Percentiles rank a stretch among this genome's conserved stretches.
These are phyloP conservation scores for Platycheirus albimanus DNA, from an alignment of 2,888 invertebrate genomes.

Conservation along the genomic window DNA sequence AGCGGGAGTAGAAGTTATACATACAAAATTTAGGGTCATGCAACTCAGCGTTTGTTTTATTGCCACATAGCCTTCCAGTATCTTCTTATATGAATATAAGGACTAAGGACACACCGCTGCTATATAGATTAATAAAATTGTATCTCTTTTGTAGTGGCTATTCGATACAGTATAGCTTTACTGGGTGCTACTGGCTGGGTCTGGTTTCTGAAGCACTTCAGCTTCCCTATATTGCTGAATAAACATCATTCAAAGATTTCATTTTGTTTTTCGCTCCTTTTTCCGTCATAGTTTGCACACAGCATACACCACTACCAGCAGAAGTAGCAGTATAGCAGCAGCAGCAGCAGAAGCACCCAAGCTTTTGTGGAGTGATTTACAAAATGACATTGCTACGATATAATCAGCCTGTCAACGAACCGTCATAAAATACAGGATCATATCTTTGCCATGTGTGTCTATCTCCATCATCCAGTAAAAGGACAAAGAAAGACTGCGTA, in stretches of 20 bases:
- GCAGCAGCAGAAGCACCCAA: neutral
- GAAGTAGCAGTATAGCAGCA: neutral
- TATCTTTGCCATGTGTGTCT: slow-evolving; percentile 45
- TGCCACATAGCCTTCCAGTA: neutral
- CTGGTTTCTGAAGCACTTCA: slow-evolving; percentile 19
- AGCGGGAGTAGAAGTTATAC: too few species aligned
- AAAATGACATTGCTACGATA: slow-evolving; percentile 55
- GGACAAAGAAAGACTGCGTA: neutral
- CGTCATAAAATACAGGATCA: slow-evolving; percentile 69
- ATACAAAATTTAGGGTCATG: too few species aligned
- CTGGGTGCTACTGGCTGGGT: slow-evolving; percentile 33
- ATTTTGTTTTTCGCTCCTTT: slow-evolving; percentile 59
- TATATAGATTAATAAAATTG: slow-evolving; percentile 37
- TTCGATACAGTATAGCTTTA: slow-evolving; percentile 60
- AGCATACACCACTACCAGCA: neutral
- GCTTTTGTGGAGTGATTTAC: slow-evolving; percentile 61
- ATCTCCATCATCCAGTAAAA: neutral
- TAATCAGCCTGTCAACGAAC: slow-evolving; percentile 64
- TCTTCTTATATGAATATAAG: slow-evolving; percentile 1
- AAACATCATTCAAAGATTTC: slow-evolving; percentile 68
- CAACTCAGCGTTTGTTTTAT: slow-evolving; percentile 45
- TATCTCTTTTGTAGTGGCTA: slow-evolving; percentile 68
- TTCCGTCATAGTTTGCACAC: slow-evolving; percentile 62
- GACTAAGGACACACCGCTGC: neutral
- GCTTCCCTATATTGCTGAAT: slow-evolving; percentile 54